Base-by-base conservation (phyloP, 2,888 invertebrate genomes). In the Rotaria macrura region DNA sequence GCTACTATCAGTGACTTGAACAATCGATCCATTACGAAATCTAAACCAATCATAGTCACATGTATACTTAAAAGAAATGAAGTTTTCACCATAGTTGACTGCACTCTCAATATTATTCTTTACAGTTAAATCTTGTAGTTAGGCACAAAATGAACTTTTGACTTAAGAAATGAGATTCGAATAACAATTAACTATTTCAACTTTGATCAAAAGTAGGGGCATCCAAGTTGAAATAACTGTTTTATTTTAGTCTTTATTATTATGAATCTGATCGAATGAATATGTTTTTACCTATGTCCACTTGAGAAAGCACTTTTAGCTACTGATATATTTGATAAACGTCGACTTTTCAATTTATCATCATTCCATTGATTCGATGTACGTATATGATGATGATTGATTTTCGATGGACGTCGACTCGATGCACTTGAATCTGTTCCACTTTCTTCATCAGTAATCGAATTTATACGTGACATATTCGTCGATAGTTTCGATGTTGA, bases 291-390 rank as follows among this genome's bases (percentile, higher is more conserved):
- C 55, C 86, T 55, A 34, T 79, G 85, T 65, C 86, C 86, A 57
- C 57, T 74, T 23, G 86, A 86, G 12, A 85, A 49, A 49, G 74
- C 40, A 40, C 83, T 85, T 85, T 86, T 86, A 12, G 49, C 25
- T 38, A 79, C 20, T 10, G 86, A 85, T 25, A 79, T 7, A 20
- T 2, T 25, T 57, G 40, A 25, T n/a, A 17, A 55, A 43, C 12
- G 54, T 55, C 14, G 29, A 74, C 7, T 79, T 49, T 84, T 79
- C 52, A 55, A 84, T 47, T 34, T 49, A 17, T 52, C 47, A 6
- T 29, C 65, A 34, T 17, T 65, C 84, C 20, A 84, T 40, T 65
- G 57, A 83, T 25, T 47, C 47, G 55, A 49, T 79, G 1, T 23
- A 25, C 25, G 85, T 65, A 23, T 25, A 34, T 25, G 65, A 84